Percentiles rank a stretch among this genome's conserved stretches.
These are phyloP conservation scores for Crotalus adamanteus DNA, from an alignment of 2,797 vertebrate genomes.

Conservation along the genomic window DNA sequence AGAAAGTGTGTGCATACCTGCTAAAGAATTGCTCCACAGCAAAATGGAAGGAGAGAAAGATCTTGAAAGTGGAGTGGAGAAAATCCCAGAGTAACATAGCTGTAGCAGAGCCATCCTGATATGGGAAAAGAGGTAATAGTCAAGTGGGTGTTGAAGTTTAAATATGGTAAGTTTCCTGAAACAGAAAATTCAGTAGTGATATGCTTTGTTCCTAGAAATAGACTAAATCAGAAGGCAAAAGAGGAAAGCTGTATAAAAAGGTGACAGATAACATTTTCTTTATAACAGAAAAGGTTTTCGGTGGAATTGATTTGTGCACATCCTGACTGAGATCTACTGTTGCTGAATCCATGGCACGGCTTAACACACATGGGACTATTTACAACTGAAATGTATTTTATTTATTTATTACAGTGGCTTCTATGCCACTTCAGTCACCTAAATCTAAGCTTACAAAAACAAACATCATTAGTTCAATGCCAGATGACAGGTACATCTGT, in stretches of 20 bases:
- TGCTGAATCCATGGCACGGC: background rate
- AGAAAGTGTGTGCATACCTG: background rate
- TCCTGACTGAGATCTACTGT: background rate
- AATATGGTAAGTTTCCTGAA: background rate
- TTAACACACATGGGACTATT: background rate
- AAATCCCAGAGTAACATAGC: background rate
- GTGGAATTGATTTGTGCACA: background rate
- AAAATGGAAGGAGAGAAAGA: background rate
- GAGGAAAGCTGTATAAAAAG: background rate
- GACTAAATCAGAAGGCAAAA: background rate
- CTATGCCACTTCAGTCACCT: background rate
- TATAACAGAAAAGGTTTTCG: background rate
- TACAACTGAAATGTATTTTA: background rate
- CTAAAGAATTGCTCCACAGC: background rate
- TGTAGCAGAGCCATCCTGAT: background rate
- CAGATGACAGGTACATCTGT: background rate
- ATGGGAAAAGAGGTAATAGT: background rate
- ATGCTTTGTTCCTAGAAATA: background rate
- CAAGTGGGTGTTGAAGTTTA: background rate
- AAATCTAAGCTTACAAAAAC: background rate
- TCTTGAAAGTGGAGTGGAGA: background rate
- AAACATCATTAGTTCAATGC: background rate
- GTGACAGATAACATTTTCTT: background rate
- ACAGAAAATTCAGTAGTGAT: background rate
- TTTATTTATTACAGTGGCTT: background rate